Evolutionary conservation across 2,888 invertebrate genomes (phyloP), one percentile per base, ranked within the genome.

Genomic region (Lasioglossum calceatum): DNA sequence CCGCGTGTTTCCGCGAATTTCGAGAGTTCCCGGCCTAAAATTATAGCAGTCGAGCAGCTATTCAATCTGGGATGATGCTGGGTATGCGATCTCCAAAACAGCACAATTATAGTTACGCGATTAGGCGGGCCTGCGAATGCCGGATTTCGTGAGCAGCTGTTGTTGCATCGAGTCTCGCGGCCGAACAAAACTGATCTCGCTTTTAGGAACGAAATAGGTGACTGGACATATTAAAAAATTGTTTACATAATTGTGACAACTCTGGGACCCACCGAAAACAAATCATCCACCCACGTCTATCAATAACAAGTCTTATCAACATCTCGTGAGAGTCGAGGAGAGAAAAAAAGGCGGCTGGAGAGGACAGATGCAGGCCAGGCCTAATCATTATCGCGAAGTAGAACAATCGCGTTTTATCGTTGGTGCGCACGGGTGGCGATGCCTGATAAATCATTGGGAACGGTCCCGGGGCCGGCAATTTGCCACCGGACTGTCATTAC

Each of bases 401-500:
- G 78, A 82, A 86, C 64, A 88, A 90, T 85, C 81, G 82, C 88
- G 67, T 85, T 70, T 78, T 77, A 81, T 76, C 84, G 79, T 64
- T 39, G 42, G 73, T 77, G 75, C 89, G 76, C 81, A 84, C 83
- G 89, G 81, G 79, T 90, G 84, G 81, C 87, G 89, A 88, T 87
- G 83, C 67, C 79, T 83, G 91, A 91, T 91, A 91, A 91, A 91
- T 91, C 89, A 90, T 86, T 79, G 77, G 80, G 76, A 84, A 82
- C 80, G 76, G 79, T 88, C 74, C 86, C 79, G 79, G 77, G 81
- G 87, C 86, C 86, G 84, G 90, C 86, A 90, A 90, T 90, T 90
- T 90, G 89, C 90, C 86, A 90, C 80, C 76, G 54, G 84, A 89
- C 89, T 88, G 89, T 91, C 89, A 91, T 91, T 91, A 91, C 84